These are phyloP conservation scores for Epinotia brunnichana DNA, from an alignment of 2,888 invertebrate species.

Conservation along the genomic window DNA sequence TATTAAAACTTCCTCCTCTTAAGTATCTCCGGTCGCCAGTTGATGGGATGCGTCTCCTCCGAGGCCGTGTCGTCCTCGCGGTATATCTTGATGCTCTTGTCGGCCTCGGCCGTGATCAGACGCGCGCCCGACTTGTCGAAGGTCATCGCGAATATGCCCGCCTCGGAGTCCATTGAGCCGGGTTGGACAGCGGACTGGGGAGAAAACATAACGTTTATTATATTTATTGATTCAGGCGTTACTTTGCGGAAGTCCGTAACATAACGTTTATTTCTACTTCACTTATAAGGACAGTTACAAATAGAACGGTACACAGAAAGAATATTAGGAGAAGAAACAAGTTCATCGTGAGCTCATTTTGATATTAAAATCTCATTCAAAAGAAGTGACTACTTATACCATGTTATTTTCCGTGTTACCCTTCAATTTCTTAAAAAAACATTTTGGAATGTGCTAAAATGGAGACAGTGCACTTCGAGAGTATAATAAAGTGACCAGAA, in stretches of 20 bases:
- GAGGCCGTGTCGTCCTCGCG: constrained; percentile 98
- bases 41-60: constrained; percentile 97
- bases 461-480: background rate
- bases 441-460: background rate
- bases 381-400: no score
- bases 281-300: no score
- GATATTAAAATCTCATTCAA: no score
- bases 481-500: no score
- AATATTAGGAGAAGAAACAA: no score
- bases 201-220: no score
- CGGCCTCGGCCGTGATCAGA: constrained; percentile 98
- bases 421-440: no score
- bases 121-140: constrained; percentile 98
- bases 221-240: no score
- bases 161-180: constrained; percentile 99
- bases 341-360: no score
- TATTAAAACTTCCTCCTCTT: constrained; percentile 94
- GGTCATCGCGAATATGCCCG: constrained; percentile 97
- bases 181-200: constrained; percentile 96
- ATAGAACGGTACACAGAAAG: no score
- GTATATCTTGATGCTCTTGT: constrained; percentile 99
- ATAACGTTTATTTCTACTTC: background rate
- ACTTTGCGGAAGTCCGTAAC: no score
- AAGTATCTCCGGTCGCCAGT: constrained; percentile 98
- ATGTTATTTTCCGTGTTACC: no score